Percentiles rank a stretch among this genome's conserved stretches.
These are phyloP conservation scores for Brachypterus glaber DNA, from an alignment of 2,888 invertebrate genomes.

Conservation along the genomic window DNA sequence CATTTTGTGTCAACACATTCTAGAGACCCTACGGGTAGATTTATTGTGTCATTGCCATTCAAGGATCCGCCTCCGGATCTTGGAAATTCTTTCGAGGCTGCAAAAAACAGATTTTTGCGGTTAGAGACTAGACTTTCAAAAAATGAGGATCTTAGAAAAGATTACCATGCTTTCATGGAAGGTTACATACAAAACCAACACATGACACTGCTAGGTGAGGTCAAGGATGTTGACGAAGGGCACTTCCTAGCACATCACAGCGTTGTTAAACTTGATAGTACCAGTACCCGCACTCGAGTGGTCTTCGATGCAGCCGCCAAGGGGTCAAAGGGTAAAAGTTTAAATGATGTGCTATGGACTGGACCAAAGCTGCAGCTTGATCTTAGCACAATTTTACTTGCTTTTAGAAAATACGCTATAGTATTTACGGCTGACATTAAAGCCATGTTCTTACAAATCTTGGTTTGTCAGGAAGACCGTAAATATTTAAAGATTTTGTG, in stretches of 20 bases:
- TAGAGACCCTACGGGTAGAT: neutral
- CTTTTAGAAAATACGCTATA: neutral
- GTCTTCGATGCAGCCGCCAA: neutral
- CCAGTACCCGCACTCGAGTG: no score
- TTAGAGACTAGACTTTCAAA: no score
- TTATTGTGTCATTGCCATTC: neutral
- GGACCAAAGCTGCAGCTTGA: constrained; percentile 2
- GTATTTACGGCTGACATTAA: constrained; percentile 8
- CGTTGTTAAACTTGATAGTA: neutral
- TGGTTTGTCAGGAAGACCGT: neutral
- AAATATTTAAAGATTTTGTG: constrained; percentile 10
- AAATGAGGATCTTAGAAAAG: no score
- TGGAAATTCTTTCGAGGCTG: neutral
- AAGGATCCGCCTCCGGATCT: neutral
- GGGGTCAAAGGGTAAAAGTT: neutral
- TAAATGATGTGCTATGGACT: neutral
- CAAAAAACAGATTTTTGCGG: neutral
- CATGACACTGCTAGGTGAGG: neutral
- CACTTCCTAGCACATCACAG: neutral
- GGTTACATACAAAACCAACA: neutral
- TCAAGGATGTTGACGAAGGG: neutral
- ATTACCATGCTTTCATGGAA: neutral
- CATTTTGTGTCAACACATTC: no score
- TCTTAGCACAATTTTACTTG: neutral
- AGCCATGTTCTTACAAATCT: constrained; percentile 10